Evolutionary conservation across 2,888 invertebrate species (phyloP).

Genomic region (Drosophila silvestris): DNA sequence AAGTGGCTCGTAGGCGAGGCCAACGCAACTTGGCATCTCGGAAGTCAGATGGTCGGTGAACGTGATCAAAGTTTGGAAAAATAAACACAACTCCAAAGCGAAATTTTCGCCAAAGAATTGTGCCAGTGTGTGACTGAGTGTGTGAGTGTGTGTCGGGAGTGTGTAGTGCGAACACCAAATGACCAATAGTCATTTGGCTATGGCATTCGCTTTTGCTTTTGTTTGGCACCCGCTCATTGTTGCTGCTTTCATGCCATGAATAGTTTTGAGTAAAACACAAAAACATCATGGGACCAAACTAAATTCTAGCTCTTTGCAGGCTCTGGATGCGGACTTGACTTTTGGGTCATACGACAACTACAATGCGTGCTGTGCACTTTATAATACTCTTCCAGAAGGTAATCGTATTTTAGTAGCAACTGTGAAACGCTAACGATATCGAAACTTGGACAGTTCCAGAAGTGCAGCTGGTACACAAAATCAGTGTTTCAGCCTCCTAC

Average conservation of each 20-base stretch:
- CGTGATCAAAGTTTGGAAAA: slow-evolving; percentile 73
- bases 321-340: slow-evolving; percentile 27
- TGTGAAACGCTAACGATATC: neutral
- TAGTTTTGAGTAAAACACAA: slow-evolving; percentile 73
- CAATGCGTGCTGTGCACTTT: slow-evolving; percentile 63
- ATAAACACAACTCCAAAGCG: slow-evolving; percentile 46
- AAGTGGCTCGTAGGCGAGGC: slow-evolving; percentile 6
- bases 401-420: neutral
- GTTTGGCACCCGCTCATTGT: slow-evolving; percentile 7
- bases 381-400: slow-evolving; percentile 3
- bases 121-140: neutral
- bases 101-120: slow-evolving; percentile 42
- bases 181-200: slow-evolving; percentile 60
- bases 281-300: slow-evolving; percentile 38
- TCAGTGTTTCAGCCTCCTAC: neutral
- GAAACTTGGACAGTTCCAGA: neutral
- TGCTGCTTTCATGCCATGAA: slow-evolving; percentile 59
- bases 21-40: slow-evolving; percentile 20
- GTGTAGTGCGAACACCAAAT: slow-evolving; percentile 58
- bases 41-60: slow-evolving; percentile 17
- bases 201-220: slow-evolving; percentile 28
- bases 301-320: slow-evolving; percentile 38
- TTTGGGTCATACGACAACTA: slow-evolving; percentile 43
- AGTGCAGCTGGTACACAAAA: neutral
- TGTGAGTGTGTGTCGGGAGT: slow-evolving; percentile 15